These are phyloP conservation scores for Chloroceryle amazona DNA, from an alignment of 2,797 vertebrate species.

Conservation along the genomic window DNA sequence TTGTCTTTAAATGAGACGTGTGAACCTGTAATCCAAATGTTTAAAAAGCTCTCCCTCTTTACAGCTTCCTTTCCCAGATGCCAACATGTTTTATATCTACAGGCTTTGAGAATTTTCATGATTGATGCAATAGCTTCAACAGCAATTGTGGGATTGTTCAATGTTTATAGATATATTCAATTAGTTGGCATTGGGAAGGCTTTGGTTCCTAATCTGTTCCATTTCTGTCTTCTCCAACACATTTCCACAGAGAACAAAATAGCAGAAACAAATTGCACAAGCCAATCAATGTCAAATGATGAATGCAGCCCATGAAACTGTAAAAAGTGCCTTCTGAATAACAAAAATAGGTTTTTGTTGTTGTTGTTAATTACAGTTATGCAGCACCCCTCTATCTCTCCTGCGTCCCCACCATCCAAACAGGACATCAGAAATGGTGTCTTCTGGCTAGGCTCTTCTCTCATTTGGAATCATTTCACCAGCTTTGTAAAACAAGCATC, in stretches of 20 bases:
- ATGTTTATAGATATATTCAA: background rate
- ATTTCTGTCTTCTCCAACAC: background rate
- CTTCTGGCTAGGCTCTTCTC: background rate
- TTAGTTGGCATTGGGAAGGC: background rate
- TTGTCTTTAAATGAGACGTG: background rate
- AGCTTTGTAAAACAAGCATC: background rate
- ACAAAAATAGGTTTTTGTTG: background rate
- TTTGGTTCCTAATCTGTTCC: background rate
- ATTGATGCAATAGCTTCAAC: background rate
- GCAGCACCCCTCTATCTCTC: background rate
- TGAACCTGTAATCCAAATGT: background rate
- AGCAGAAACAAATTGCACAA: background rate
- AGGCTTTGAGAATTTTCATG: background rate
- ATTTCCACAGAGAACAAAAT: slow-evolving; percentile 5
- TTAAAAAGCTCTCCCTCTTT: background rate
- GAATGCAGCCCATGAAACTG: background rate
- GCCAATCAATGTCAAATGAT: background rate
- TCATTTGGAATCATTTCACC: background rate
- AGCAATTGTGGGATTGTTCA: background rate
- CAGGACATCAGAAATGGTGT: background rate
- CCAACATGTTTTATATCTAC: background rate
- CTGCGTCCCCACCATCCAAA: background rate
- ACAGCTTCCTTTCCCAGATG: slow-evolving; percentile 1
- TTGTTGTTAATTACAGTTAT: background rate
- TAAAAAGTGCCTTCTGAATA: background rate